Evolutionary conservation across 2,113 vertebrate genomes (phyloP), one percentile per base, ranked within the genome.

Genomic region (Solea solea): DNA sequence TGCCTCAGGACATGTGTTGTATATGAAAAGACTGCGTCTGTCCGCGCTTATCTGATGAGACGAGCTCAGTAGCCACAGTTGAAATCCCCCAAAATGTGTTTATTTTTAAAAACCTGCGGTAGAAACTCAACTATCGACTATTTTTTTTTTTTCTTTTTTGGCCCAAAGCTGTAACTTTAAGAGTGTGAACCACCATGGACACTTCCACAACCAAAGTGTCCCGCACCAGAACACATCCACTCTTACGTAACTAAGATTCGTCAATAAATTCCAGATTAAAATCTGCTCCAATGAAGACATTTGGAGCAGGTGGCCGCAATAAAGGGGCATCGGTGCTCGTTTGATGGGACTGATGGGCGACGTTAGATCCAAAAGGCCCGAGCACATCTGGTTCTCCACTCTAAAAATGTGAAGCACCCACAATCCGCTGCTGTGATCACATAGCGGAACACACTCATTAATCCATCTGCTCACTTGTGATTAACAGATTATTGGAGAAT

Each of bases 281-380:
- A 50, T 15, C 4, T 11, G 15, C 39, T 63, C 7, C 28, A 16
- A 7, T 39, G 15, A 41, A 64, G 48, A 64, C 25, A 16, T 15
- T 63, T 50, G 60, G 44, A 63, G 27, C 25, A 40, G 55, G 57
- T 45, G 57, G 40, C 13, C 41, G 41, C 57, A 27, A 4, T 45
- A 60, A 60, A 40, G 39, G 9, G 39, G 55, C 8, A 40, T 1
- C 39, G 15, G 39, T 13, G 56, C 39, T 11, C 39, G 5, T 2
- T 21, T 42, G 9, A 60, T 25, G 41, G 58, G 9, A 3, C 10
- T 9, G 7, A 7, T 8, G 56, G 39, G 39, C 9, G 1, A 1
- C 7, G 2, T 60, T 16, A 13, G 42, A 61, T 46, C 25, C 12
- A 61, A 46, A 9, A 27, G 2, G 13, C 11, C 7, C 4, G 41